Conservation (phyloP, 2,113 vertebrate genomes). For the Opisthocomus hoazin region DNA sequence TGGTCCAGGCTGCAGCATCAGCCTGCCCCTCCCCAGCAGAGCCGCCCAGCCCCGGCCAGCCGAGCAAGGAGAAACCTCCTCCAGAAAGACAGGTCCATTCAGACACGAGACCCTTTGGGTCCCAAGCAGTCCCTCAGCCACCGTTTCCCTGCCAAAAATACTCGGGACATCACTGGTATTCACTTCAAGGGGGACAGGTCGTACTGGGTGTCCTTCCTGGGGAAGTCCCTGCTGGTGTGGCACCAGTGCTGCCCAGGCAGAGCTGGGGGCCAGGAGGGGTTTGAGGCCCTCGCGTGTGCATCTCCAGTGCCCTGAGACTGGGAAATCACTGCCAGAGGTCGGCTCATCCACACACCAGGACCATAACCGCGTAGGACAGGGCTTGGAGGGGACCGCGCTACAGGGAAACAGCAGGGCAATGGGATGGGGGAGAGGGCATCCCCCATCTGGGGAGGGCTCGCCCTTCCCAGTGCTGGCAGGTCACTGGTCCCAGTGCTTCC, state of each 20-base stretch:
- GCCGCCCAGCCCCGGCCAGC: background rate
- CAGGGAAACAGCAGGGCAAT: background rate
- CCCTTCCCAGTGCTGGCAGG: accelerated
- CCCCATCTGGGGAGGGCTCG: background rate
- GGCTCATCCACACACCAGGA: background rate
- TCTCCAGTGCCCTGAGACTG: background rate
- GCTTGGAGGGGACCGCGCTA: accelerated
- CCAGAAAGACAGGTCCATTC: background rate
- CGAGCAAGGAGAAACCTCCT: background rate
- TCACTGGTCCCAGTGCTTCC: background rate
- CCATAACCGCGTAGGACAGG: accelerated
- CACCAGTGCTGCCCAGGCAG: background rate
- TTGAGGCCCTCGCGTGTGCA: background rate
- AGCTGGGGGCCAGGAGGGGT: background rate
- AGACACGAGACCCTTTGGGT: background rate
- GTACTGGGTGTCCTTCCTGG: background rate
- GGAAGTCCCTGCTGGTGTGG: background rate
- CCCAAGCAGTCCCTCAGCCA: background rate
- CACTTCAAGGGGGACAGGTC: background rate
- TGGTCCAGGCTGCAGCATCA: background rate
- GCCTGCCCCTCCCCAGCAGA: background rate
- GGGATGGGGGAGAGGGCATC: background rate
- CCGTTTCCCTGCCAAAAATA: background rate
- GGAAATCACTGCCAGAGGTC: background rate
- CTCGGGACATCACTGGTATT: background rate